These are phyloP conservation scores for Lasioglossum pauxillum DNA, from an alignment of 2,888 invertebrate species.

Conservation along the genomic window DNA sequence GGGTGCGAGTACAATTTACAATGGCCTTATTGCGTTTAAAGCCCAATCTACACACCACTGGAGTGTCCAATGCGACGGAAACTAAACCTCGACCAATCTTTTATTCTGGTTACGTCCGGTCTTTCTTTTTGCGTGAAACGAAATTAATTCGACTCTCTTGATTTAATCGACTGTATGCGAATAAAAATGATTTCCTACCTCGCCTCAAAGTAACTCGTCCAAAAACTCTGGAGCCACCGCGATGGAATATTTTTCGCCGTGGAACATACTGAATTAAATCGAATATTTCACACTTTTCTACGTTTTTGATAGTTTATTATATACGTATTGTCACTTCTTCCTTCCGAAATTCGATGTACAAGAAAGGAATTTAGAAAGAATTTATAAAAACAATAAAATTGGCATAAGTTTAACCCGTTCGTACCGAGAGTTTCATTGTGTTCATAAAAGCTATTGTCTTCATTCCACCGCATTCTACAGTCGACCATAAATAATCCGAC, in stretches of 20 bases:
- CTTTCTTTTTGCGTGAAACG: not conserved
- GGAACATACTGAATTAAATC: not conserved
- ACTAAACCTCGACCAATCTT: conserved; percentile 34
- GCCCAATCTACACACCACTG: conserved; percentile 17
- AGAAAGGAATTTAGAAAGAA: not conserved
- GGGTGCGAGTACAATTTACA: conserved; percentile 11
- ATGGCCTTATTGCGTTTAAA: conserved; percentile 14
- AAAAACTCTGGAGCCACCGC: not conserved
- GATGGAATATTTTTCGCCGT: not conserved
- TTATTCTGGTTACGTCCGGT: not conserved
- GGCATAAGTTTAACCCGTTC: not conserved
- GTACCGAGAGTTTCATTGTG: not conserved
- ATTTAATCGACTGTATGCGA: not conserved
- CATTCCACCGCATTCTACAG: not conserved
- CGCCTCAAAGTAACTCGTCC: conserved; percentile 3
- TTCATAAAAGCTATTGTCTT: not conserved
- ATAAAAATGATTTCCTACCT: not conserved
- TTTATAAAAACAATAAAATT: not conserved
- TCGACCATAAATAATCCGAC: not conserved
- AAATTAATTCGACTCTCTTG: not conserved
- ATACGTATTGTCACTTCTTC: not conserved
- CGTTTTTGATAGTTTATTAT: not conserved
- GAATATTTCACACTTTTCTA: not conserved
- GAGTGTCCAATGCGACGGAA: not conserved
- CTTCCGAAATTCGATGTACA: not conserved